phyloP scores from a whole-genome alignment of 2,797 vertebrate genomes.

The Lepilemur septentrionalis region DNA sequence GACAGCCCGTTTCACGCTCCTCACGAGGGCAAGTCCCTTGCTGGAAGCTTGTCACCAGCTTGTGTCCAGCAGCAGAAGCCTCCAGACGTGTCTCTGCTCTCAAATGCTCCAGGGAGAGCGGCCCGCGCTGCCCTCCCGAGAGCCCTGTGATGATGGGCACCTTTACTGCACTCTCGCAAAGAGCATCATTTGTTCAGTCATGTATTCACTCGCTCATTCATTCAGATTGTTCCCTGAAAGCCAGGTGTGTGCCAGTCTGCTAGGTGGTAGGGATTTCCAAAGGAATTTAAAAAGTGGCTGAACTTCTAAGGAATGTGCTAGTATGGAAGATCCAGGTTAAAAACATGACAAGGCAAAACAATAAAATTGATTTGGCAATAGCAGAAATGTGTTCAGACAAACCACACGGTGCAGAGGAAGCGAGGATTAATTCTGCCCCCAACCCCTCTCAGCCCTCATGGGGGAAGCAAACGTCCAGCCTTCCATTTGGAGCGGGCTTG shows the following conservation, averaged over 20 bases:
- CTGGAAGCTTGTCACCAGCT: background rate
- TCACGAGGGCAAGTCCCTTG: too few species aligned
- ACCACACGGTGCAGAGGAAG: fast-evolving
- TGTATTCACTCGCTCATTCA: background rate
- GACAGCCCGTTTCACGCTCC: too few species aligned
- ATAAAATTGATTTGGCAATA: background rate
- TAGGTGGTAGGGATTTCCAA: background rate
- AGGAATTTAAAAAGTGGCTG: background rate
- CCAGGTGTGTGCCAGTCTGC: background rate
- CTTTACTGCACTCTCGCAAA: background rate
- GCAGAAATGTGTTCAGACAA: background rate
- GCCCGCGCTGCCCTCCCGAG: too few species aligned
- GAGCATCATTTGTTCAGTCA: background rate
- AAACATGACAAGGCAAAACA: background rate
- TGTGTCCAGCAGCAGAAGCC: background rate
- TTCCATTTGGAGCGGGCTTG: background rate
- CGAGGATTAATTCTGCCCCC: too few species aligned
- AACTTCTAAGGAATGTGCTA: background rate
- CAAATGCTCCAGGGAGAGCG: background rate
- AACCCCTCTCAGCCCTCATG: background rate
- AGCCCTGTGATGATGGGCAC: too few species aligned
- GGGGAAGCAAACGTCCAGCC: fast-evolving
- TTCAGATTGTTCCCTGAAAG: background rate
- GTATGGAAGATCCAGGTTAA: background rate
- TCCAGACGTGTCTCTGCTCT: background rate